Base-by-base conservation (phyloP, 92 coral and sea anemone genomes). In the Metridium senile region DNA sequence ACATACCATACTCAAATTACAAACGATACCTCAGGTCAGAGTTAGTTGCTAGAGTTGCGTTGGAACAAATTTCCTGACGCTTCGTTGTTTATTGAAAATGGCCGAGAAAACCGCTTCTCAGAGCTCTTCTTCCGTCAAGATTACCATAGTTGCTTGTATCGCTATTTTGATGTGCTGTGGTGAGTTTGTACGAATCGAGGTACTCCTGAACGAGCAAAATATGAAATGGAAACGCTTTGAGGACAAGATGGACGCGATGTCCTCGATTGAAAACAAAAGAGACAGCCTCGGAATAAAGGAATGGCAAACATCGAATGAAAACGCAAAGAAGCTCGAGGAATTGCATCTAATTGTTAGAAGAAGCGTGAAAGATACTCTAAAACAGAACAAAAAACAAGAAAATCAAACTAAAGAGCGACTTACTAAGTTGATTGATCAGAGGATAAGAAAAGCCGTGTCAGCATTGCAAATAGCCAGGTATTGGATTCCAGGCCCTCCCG, bases 101-200 rank as follows among this genome's bases (percentile, higher is more conserved):
- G 45, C 34, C 17, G 52, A 43, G 17, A 68, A 68, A 51, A 68
- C 18, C 56, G 74, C 26, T 66, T 11, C n/a, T 11, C 21, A 25
- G 74, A 43, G 20, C 26, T 68, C 74, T n/a, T 43, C 74, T 45
- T 45, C 58, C 18, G 13, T 39, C 8, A 22, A 34, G 56, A 34
- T 68, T 54, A 45, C 52, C 1, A 27, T 68, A 53, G 23, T 45
- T 20, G 30, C 52, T 13, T 68, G 53, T 1, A 27, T 68, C 9
- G 74, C 31, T 45, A 29, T 68, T 20, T 68, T 68, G 34, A 33
- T 70, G 21, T 70, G 75, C 23, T 70, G 75, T 70, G 75, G 57
- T 9, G 75, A 70, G 75, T 70, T 70, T 47, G n/a, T 70, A 23
- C 75, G 75, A 9, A 70, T 70, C 62, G 75, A 70, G 25, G 28